Evolutionary conservation across 2,888 invertebrate species (phyloP), one percentile per base, ranked within the genome.

Genomic region (Rhagophthalmus giganteus): DNA sequence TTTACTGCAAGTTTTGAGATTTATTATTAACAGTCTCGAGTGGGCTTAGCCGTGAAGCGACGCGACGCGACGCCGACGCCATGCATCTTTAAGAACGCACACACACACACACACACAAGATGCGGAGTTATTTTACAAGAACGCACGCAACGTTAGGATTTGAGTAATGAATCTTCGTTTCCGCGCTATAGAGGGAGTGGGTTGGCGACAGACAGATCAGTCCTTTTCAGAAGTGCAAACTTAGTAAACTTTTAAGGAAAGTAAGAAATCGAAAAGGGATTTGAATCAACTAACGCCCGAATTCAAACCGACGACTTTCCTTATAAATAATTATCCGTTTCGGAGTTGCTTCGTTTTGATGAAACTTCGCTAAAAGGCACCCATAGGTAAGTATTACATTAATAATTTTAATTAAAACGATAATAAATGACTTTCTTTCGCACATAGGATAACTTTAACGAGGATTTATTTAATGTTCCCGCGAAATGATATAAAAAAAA

Each of bases 191-290:
- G 20, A 37, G 32, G 35, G 53, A 57, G 54, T 41, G 41, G 44
- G 53, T 54, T 55, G 47, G 15, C 54, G 55, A 58, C 52, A n/a
- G n/a, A n/a, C n/a, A 50, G 54, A 55, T 50, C 40, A 30, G 40
- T 12, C 34, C 49, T 49, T 48, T 49, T 35, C 14, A 40, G 15
- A 34, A 30, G 31, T 31, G 24, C 45, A 46, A 38, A 46, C 35
- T 46, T 37, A 14, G 38, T 30, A 37, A 46, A 46, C 37, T 37
- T 46, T 37, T 46, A 38, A 27, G 25, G 27, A 25, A 46, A 35
- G 13, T 11, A 11, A 24, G 31, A 14, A 32, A 12, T 35, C 35
- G 14, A 35, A 35, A 35, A 13, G 15, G 35, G 20, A 33, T 27
- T 34, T 28, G 24, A 44, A 44, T 35, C 35, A 34, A 27, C 42